Evolutionary conservation across 2,888 invertebrate genomes (phyloP), one percentile per base, ranked within the genome.

Genomic region (Drosophila anomelani): DNA sequence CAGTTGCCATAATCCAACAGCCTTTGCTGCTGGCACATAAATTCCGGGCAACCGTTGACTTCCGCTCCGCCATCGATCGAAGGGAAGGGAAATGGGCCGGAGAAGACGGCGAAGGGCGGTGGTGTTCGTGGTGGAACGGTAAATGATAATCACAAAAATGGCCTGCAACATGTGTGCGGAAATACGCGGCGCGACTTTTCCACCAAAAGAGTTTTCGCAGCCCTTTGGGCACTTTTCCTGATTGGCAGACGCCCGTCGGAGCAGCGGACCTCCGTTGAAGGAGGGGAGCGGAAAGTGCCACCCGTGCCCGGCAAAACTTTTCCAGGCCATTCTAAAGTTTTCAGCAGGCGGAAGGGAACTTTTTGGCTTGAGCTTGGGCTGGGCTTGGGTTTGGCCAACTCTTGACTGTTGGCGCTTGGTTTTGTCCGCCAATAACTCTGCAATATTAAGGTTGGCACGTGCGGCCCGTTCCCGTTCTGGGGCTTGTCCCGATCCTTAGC

Each of bases 381-480:
- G 70, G 63, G 32, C 41, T 71, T 61, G 61, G 62, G 46, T 60
- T 61, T 61, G 75, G 75, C 88, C 85, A 79, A 81, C 86, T 88
- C 84, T 88, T 88, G 84, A 88, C 88, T 77, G 84, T 74, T 82
- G 82, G 79, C 78, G 80, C 85, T 87, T 81, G 85, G 82, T 87
- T 85, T 85, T 82, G 89, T 78, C 83, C 83, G 79, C 83, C 89
- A 86, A 86, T 89, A 86, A 88, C 88, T 86, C 89, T 88, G 76
- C 85, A 89, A 88, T 86, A 88, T 86, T 88, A 88, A 86, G 86
- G 88, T 72, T 84, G 86, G 83, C 88, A 83, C 85, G 85, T 82
- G 85, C 77, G 60, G 71, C 84, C 67, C 71, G 26, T 32, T 43
- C 76, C 41, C 41, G 17, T 17, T 43, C 10, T 49, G 26, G 51